Percentiles rank a stretch among this genome's conserved stretches.
Conservation (phyloP, 2,888 invertebrate genomes). For the Spodoptera picta region DNA sequence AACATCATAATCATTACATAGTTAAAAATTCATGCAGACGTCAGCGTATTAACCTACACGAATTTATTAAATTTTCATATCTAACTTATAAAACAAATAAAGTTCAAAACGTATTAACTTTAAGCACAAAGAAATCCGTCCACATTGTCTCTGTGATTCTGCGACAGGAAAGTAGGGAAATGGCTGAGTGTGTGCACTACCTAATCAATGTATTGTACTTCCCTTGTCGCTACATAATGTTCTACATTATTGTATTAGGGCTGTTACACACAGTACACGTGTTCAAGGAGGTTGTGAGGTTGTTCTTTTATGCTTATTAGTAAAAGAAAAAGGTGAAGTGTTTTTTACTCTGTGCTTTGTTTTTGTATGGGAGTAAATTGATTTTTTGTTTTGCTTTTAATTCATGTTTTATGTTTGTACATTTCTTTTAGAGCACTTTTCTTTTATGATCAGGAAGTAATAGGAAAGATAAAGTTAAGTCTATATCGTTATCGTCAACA, state of each 20-base stretch:
- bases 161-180: slow-evolving; percentile 44
- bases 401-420: too few relatives aligned
- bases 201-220: slow-evolving; percentile 50
- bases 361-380: too few relatives aligned
- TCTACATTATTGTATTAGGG: slow-evolving; percentile 35
- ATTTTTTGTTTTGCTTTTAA: too few relatives aligned
- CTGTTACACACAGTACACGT: neutral
- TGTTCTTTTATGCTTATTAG: neutral
- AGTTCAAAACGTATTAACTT: neutral
- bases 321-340: slow-evolving; percentile 21
- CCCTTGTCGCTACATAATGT: slow-evolving; percentile 26
- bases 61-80: too few relatives aligned
- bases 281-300: neutral
- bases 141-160: slow-evolving; percentile 64
- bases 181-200: slow-evolving; percentile 48
- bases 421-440: too few relatives aligned
- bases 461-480: too few relatives aligned
- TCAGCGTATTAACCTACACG: neutral
- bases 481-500: too few relatives aligned
- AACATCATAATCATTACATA: slow-evolving; percentile 3
- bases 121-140: slow-evolving; percentile 40
- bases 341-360: slow-evolving; percentile 15
- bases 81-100: neutral
- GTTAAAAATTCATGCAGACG: neutral
- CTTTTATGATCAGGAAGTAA: too few relatives aligned